Conservation (phyloP, 1,140 invertebrate genomes). For the Linepithema humile region DNA sequence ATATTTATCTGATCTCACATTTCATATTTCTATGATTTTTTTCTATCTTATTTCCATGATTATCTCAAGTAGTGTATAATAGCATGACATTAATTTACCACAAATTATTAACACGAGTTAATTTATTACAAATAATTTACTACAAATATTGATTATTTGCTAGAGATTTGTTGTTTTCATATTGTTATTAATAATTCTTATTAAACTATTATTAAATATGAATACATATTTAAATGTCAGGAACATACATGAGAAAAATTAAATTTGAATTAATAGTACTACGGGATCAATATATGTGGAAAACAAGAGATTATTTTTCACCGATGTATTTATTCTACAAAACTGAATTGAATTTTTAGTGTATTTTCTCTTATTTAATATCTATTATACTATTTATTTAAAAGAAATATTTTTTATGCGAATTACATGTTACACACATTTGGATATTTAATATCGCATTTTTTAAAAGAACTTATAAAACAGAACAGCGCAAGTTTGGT, state of each 20-base stretch:
- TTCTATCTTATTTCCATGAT: too few species aligned
- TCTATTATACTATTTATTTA: background rate
- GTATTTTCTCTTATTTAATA: background rate
- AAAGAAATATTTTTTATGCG: background rate
- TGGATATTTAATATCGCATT: background rate
- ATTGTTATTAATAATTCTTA: too few species aligned
- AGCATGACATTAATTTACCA: too few species aligned
- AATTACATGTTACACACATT: background rate
- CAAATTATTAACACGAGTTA: too few species aligned
- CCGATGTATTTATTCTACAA: background rate
- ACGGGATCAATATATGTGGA: background rate
- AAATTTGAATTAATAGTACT: background rate
- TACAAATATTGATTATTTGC: too few species aligned
- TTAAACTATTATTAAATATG: constrained; percentile 7
- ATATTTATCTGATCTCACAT: too few species aligned
- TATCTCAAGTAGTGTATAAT: too few species aligned
- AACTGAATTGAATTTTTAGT: background rate
- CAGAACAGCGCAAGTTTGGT: background rate
- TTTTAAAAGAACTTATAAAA: constrained; percentile 32
- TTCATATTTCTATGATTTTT: background rate
- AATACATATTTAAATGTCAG: too few species aligned
- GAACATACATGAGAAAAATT: background rate
- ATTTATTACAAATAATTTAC: too few species aligned
- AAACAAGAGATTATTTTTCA: background rate
- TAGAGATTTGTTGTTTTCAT: too few species aligned